Evolutionary conservation across 2,797 vertebrate genomes (phyloP), one percentile per base, ranked within the genome.

Genomic region (Eidolon dupreanum): DNA sequence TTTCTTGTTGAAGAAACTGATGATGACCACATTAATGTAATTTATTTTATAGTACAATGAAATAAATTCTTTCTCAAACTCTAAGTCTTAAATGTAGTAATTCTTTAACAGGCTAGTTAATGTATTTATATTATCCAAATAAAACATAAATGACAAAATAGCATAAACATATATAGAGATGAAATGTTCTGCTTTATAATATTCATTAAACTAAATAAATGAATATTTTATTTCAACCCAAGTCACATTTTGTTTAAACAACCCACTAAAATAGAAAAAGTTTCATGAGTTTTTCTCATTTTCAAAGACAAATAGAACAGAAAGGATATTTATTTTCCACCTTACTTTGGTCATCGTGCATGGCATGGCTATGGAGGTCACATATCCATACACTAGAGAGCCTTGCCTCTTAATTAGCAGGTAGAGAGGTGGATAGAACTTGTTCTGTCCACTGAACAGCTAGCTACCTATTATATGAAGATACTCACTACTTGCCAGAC

Each of bases 1-100:
- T 96, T 87, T 61, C 43, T 20, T 86, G 43, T 82, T 93, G 53
- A 96, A 94, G 68, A 68, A 96, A 88, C 63, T 53, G 10, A 36
- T 86, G 88, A 93, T 92, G 22, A 33, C 28, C 70, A 95, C 86
- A 90, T 83, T 89, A 96, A 46, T 81, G 88, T 51, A 63, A 92
- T 68, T 20, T 33, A 20, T 61, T 61, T 78, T 38, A 57, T 17
- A 49, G 28, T 5, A 7, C 65, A 63, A 16, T 51, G 28, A 49
- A 36, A 77, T 78, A 78, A 73, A 90, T 41, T 10, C 31, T 1
- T 3, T 81, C 55, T 90, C 33, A 78, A 84, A 26, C 19, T 19
- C 36, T 70, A n/a, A 63, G 33, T 31, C 26, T 84, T 28, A 46
- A 46, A 10, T 49, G 16, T 26, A 43, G 13, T 20, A n/a, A 12